Base-by-base conservation (phyloP, 2,797 vertebrate species). In the Perodicticus potto region DNA sequence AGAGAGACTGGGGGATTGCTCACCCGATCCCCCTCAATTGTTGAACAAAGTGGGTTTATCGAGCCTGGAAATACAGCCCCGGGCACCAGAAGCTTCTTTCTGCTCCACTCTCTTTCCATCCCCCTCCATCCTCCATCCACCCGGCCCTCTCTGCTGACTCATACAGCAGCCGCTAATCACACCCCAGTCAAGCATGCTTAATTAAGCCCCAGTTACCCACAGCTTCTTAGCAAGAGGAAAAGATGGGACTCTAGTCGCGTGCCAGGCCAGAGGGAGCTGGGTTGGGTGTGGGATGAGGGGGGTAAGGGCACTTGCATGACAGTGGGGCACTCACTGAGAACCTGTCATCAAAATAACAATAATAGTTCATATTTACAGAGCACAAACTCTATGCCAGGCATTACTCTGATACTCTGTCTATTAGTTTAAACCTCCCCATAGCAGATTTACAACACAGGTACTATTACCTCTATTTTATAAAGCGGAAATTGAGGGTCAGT, bases 181-280 rank as follows among this genome's bases (percentile, higher is more conserved):
- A 94, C 61, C 76, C 53, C 86, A 89, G 94, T 76, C 69, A 87
- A 72, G 78, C 84, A 20, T 13, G 73, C 83, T 89, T 96, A 97
- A 97, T 96, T 92, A 97, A 97, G 85, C 65, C 94, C 61, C 55
- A 81, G 34, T 57, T 82, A 67, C 20, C 78, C 95, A 77, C 89
- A 91, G 83, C 78, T 59, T 80, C 96, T 81, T 53, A 63, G 67
- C 27, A 25, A 92, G 89, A 87, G 65, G 72, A 37, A 67, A 80
- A 65, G 86, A 43, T 22, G 49, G 74, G 81, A 40, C 90, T 91
- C 61, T 4, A 20, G 83, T 67, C 32, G 1, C 2, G 0, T 57
- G 32, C 86, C 8, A 80, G 85, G 25, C 91, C 86, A 9, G 16
- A 88, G 74, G 73, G 77, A 78, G 13, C 55, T 7, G 55, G 77